Base-by-base conservation (phyloP, 2,797 vertebrate genomes). In the Alosa sapidissima region DNA sequence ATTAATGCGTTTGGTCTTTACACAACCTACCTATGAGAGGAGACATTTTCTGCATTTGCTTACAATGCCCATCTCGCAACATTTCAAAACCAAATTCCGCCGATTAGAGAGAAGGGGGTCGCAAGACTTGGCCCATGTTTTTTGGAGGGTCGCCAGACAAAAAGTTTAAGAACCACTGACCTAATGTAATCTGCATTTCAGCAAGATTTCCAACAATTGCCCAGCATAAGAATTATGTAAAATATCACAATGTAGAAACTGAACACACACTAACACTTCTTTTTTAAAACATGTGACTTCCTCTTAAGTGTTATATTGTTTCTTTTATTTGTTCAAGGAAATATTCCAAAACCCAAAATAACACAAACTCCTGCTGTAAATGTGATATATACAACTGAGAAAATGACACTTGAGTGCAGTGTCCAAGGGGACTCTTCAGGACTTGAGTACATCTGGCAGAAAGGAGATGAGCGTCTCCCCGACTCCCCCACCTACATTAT, bases 311-410 rank as follows among this genome's bases (percentile, higher is more conserved):
- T n/a, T 58, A n/a, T 58, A 11, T 7, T 65, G 47, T 82, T 75
- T 1, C 58, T 60, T 82, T 13, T 33, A 9, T 51, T 55, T 14
- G 0, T 47, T 28, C 3, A 14, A 75, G 2, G 55, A 68, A 1
- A 36, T 6, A 82, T 81, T 55, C 13, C 81, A 6, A 84, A 78
- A 19, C 87, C 86, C 7, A 75, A 7, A 0, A 81, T 89, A 65
- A 81, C 13, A 49, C n/a, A 24, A n/a, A 62, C 58, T 36, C 81
- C 72, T 55, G 33, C 13, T 19, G 36, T 3, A 81, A 68, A 62
- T 0, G 58, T 33, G 3, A 47, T 88, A 72, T 89, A 88, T 21
- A 16, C 2, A 0, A 52, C 68, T 8, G 88, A 89, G 47, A 49
- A 0, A 0, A 58, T 81, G 1, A 19, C 1, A 36, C 82, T 90